These are phyloP conservation scores for Eilema caniola DNA, from an alignment of 2,888 invertebrate species.

Conservation along the genomic window DNA sequence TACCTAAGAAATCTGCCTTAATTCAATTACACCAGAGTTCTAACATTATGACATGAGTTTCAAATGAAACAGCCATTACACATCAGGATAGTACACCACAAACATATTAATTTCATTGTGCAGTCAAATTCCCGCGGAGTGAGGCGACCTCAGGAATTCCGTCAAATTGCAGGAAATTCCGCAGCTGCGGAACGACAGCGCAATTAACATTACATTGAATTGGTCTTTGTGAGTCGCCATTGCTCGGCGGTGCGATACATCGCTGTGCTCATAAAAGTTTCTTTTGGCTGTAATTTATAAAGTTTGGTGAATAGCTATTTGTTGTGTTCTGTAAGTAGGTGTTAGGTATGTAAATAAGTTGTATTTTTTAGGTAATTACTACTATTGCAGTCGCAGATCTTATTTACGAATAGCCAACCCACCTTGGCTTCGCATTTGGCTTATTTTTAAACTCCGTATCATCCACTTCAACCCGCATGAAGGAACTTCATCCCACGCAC, in stretches of 20 bases:
- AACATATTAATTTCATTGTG: conserved; percentile 34
- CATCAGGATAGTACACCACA: conserved; percentile 19
- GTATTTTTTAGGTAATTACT: not conserved
- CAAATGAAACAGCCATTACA: not conserved
- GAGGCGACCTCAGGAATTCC: conserved; percentile 40
- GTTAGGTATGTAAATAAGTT: not conserved
- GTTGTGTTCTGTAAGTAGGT: not conserved
- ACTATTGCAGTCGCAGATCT: not conserved
- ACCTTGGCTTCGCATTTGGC: no score
- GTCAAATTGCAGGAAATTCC: conserved; percentile 54
- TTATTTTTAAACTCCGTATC: no score
- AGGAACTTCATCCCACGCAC: no score
- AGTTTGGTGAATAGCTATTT: not conserved
- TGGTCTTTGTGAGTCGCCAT: conserved; percentile 24
- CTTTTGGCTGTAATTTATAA: not conserved
- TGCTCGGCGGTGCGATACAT: conserved; percentile 22
- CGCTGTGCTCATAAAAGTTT: not conserved
- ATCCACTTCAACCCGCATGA: no score
- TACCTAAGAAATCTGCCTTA: not conserved
- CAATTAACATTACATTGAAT: conserved; percentile 48
- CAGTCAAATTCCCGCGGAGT: conserved; percentile 31
- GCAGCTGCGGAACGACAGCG: conserved; percentile 36
- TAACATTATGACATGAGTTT: not conserved
- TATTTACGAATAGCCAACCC: no score
- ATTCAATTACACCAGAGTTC: not conserved